These are phyloP conservation scores for Troilus luridus DNA, from an alignment of 2,888 invertebrate genomes.

Conservation along the genomic window DNA sequence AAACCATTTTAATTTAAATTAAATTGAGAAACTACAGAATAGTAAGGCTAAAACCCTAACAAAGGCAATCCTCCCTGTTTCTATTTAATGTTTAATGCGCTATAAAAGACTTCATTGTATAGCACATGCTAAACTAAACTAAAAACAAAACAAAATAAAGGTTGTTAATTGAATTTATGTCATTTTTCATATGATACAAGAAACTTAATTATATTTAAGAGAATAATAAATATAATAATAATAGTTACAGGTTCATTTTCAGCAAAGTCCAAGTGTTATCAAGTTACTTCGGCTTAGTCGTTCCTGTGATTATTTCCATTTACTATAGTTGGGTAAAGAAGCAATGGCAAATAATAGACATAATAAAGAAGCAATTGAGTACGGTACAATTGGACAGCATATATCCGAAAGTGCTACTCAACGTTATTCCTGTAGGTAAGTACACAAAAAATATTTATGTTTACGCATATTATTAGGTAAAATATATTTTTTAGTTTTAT, in stretches of 20 bases:
- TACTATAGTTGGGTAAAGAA: constrained; percentile 63
- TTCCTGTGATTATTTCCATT: constrained; percentile 62
- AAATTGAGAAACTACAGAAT: neutral
- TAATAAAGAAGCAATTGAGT: constrained; percentile 60
- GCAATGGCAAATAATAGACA: constrained; percentile 62
- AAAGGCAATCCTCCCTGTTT: too few relatives aligned
- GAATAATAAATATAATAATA: constrained; percentile 43
- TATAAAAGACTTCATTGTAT: too few relatives aligned
- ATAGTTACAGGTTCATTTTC: constrained; percentile 58
- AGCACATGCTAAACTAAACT: too few relatives aligned
- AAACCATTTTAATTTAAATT: neutral
- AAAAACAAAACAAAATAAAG: too few relatives aligned
- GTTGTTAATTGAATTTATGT: neutral
- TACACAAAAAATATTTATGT: neutral
- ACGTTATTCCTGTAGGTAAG: constrained; percentile 62
- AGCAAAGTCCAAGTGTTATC: constrained; percentile 64
- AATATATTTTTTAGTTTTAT: neutral
- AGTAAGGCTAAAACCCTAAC: too few relatives aligned
- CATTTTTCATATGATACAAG: neutral
- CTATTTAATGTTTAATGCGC: too few relatives aligned
- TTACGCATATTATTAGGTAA: neutral
- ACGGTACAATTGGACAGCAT: constrained; percentile 61
- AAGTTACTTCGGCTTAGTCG: constrained; percentile 62
- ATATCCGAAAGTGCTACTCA: constrained; percentile 53
- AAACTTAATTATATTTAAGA: neutral